Evolutionary conservation across 2,888 invertebrate genomes (phyloP).

Genomic region (Alviniconcha strummeri): DNA sequence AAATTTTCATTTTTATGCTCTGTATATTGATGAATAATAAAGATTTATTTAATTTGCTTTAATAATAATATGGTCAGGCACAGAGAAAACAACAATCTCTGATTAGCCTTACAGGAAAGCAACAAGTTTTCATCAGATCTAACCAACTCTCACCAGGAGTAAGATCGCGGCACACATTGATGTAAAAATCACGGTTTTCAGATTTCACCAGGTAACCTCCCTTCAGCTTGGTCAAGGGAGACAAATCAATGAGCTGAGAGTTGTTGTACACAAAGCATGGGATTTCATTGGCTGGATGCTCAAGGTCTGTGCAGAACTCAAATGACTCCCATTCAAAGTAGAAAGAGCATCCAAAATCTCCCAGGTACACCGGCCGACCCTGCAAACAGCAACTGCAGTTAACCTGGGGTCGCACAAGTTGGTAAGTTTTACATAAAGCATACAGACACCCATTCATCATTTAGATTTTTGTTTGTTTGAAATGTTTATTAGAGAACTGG

Average conservation of each 20-base stretch:
- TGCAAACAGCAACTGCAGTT: conserved; percentile 40
- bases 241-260: conserved; percentile 63
- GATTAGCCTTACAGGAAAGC: not conserved
- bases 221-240: conserved; percentile 62
- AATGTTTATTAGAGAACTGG: not conserved
- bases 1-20: too few species aligned
- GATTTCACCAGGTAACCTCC: conserved; percentile 66
- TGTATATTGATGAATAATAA: too few species aligned
- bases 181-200: conserved; percentile 60
- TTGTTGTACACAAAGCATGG: conserved; percentile 67
- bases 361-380: conserved; percentile 61
- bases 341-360: conserved; percentile 55
- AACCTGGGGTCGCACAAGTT: too few species aligned
- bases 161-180: conserved; percentile 71
- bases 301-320: conserved; percentile 58
- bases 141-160: conserved; percentile 42
- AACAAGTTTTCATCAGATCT: not conserved
- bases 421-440: too few species aligned
- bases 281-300: conserved; percentile 58
- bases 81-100: not conserved
- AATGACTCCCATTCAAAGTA: conserved; percentile 69
- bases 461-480: too few species aligned
- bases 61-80: not conserved
- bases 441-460: too few species aligned
- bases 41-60: too few species aligned